A percentile compares a stretch with the other conserved stretches of the same genome.
Conservation (phyloP, 1,140 invertebrate species). For the Aleiodes sp. region DNA sequence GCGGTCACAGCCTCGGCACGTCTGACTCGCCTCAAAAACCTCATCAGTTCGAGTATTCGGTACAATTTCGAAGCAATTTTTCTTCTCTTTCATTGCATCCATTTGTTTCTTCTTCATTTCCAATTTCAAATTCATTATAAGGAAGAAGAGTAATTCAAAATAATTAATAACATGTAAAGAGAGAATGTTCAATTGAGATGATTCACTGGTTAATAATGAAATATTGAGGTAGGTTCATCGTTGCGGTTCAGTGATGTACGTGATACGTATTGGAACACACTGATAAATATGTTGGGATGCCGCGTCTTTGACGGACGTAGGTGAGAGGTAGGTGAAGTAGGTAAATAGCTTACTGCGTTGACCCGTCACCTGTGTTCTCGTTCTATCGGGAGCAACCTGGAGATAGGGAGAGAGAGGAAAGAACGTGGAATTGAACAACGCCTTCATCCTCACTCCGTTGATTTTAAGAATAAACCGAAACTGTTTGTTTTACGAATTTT, state of each 20-base stretch:
- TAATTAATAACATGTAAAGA: no score
- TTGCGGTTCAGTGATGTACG: no score
- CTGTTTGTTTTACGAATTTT: not conserved
- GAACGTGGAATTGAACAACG: constrained; percentile 28
- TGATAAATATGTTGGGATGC: no score
- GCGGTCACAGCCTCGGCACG: constrained; percentile 66
- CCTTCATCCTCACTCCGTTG: constrained; percentile 18
- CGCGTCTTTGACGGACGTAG: constrained; percentile 38
- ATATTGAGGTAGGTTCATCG: no score
- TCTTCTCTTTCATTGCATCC: not conserved
- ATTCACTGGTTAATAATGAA: no score
- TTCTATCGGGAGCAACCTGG: constrained; percentile 63
- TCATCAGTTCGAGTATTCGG: constrained; percentile 7
- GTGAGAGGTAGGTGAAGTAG: constrained; percentile 58
- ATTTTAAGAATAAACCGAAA: not conserved
- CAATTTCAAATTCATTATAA: no score
- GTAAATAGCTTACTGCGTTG: constrained; percentile 67
- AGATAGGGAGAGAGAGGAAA: constrained; percentile 30
- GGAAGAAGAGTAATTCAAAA: no score
- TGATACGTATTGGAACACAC: no score
- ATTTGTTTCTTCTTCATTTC: not conserved
- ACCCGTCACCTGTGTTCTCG: constrained; percentile 67
- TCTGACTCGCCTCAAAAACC: constrained; percentile 46
- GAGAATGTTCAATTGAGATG: no score
- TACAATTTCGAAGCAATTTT: constrained; percentile 25